Base-by-base conservation (phyloP, 2,113 vertebrate species). In the Salvelinus sp. region DNA sequence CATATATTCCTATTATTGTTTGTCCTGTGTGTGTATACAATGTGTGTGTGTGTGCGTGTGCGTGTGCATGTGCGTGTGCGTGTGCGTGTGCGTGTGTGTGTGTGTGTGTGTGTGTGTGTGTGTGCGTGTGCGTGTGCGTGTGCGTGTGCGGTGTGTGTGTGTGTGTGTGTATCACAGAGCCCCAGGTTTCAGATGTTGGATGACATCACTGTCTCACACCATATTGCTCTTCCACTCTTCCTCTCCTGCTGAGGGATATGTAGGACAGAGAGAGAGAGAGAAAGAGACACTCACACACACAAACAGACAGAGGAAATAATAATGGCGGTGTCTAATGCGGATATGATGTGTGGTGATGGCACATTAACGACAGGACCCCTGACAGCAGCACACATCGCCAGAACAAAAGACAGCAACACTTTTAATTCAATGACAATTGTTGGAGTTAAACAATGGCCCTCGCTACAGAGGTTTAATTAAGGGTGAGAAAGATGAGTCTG, bases 341-440 rank as follows among this genome's bases (percentile, higher is more conserved):
- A 94, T 92, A 89, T 92, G 89, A 92, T 89, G 76, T 84, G 82
- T 77, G 77, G 91, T 79, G 91, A 93, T 94, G 92, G 92, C 92
- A 94, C 92, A 94, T 94, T 94, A 91, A 94, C 77, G 89, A 88
- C 77, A 60, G 78, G 85, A 80, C 90, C 89, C 89, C 85, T 88
- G 91, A 94, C 86, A 91, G 85, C 89, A 80, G 79, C 86, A 91
- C 72, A 79, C 85, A 84, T 33, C 75, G 85, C 79, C 81, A 77
- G 54, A 85, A 87, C 85, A 88, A 88, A 88, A 85, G 87, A 76
- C 82, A 79, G 78, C 77, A 72, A 89, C 90, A 86, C 71, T 83
- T 91, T 87, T 84, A 83, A 92, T 92, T 93, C 91, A 92, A 92
- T 91, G 88, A 87, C 88, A 83, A 93, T 93, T 91, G 92, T 91